Conservation (phyloP, 2,888 invertebrate species). For the Ichneumon xanthorius region DNA sequence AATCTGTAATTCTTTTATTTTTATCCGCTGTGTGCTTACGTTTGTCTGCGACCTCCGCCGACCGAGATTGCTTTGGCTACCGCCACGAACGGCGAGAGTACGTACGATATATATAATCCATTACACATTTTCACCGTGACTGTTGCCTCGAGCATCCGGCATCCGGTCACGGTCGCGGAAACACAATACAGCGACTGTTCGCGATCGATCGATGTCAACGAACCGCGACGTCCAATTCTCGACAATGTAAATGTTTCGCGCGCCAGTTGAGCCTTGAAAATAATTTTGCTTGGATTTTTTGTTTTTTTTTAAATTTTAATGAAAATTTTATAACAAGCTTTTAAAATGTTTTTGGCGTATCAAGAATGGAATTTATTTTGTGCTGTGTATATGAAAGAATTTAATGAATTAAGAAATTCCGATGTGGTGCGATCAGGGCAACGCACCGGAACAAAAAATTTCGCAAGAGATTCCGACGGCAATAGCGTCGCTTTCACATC, state of each 20-base stretch:
- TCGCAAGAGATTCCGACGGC: conserved; percentile 19
- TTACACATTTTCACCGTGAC: conserved; percentile 72
- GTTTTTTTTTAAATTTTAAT: neutral
- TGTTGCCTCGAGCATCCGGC: conserved; percentile 75
- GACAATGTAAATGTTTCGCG: neutral
- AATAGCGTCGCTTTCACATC: conserved; percentile 64
- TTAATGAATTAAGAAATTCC: neutral
- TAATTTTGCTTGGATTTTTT: neutral
- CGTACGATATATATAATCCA: conserved; percentile 38
- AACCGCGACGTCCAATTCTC: conserved; percentile 64
- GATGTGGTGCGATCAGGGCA: neutral
- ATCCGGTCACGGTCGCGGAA: conserved; percentile 75
- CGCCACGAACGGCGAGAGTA: neutral
- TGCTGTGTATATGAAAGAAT: neutral
- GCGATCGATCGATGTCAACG: conserved; percentile 74
- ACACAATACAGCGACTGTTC: conserved; percentile 70
- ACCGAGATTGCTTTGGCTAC: conserved; percentile 10
- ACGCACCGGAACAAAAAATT: conserved; percentile 20
- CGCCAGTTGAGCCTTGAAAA: neutral
- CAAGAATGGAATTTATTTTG: neutral
- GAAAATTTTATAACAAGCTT: neutral
- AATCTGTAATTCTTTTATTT: conserved; percentile 19
- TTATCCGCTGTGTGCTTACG: neutral
- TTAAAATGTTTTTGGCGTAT: neutral
- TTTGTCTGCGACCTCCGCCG: conserved; percentile 34